A percentile compares a stretch with the other conserved stretches of the same genome.
Conservation (phyloP, 2,113 vertebrate genomes). For the Ameiurus melas region DNA sequence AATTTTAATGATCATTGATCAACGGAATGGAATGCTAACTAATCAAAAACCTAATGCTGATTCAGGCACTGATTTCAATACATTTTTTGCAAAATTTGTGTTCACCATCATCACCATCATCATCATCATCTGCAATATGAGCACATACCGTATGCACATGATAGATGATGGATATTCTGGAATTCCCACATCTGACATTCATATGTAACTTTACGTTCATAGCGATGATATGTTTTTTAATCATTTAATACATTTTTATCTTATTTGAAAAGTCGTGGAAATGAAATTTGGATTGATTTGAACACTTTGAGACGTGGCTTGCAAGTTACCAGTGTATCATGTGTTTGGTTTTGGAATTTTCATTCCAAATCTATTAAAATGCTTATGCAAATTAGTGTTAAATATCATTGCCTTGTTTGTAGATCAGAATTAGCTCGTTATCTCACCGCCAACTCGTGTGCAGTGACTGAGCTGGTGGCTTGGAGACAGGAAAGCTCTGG, state of each 20-base stretch:
- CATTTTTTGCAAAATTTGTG: too few relatives aligned
- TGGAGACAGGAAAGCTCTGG: conserved; percentile 14
- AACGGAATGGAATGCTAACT: neutral
- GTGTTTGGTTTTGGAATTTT: neutral
- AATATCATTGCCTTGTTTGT: neutral
- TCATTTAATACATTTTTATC: neutral
- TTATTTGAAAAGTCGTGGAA: neutral
- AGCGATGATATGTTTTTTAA: neutral
- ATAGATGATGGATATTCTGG: neutral
- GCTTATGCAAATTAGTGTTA: neutral
- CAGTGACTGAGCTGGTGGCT: conserved; percentile 11
- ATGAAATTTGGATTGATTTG: neutral
- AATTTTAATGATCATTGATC: neutral
- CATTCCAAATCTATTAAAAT: neutral
- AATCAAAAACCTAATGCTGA: neutral
- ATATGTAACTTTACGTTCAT: neutral
- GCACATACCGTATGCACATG: neutral
- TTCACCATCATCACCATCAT: neutral
- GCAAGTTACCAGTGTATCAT: neutral
- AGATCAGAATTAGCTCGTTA: conserved; percentile 30
- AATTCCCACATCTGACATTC: neutral
- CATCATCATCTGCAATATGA: neutral
- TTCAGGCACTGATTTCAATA: neutral
- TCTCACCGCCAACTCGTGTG: neutral
- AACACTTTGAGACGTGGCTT: neutral